These are phyloP conservation scores for Leptoteleia sp. DNA, from an alignment of 1,140 invertebrate genomes.

Conservation along the genomic window DNA sequence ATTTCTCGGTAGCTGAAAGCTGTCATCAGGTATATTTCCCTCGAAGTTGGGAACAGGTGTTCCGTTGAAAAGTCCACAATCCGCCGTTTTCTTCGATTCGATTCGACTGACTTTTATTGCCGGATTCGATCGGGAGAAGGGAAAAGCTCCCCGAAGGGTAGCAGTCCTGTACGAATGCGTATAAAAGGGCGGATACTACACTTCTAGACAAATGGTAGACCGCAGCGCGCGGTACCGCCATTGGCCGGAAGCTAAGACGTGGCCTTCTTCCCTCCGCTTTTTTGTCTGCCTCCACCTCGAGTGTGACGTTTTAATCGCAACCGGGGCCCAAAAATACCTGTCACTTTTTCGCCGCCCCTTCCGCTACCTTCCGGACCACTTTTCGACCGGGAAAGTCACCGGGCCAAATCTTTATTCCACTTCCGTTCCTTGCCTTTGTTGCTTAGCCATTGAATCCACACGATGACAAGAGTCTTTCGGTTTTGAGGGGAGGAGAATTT, in stretches of 20 bases:
- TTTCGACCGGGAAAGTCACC: too few species aligned
- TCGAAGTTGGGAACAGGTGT: constrained; percentile 39
- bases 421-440: constrained; percentile 10
- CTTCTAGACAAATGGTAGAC: constrained; percentile 69
- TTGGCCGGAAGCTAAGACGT: constrained; percentile 60
- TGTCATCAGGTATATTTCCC: constrained; percentile 19
- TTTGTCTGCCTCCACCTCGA: constrained; percentile 8
- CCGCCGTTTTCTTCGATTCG: constrained; percentile 41
- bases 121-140: constrained; percentile 30
- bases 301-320: constrained; percentile 73
- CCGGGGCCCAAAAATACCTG: constrained; percentile 38
- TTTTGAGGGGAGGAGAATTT: too few species aligned
- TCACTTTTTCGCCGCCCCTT: constrained; percentile 24
- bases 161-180: constrained; percentile 58
- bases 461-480: too few species aligned
- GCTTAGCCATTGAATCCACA: too few species aligned
- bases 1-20: constrained; percentile 18
- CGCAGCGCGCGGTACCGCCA: constrained; percentile 45
- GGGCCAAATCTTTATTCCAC: constrained; percentile 8
- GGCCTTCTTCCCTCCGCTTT: constrained; percentile 38
- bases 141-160: constrained; percentile 61
- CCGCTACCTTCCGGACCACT: constrained; percentile 27
- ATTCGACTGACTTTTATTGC: constrained; percentile 42
- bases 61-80: not conserved
- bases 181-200: constrained; percentile 64